Percentiles rank a stretch among this genome's conserved stretches.
Conservation (phyloP, 2,888 invertebrate genomes). For the Rhamnusium bicolor region DNA sequence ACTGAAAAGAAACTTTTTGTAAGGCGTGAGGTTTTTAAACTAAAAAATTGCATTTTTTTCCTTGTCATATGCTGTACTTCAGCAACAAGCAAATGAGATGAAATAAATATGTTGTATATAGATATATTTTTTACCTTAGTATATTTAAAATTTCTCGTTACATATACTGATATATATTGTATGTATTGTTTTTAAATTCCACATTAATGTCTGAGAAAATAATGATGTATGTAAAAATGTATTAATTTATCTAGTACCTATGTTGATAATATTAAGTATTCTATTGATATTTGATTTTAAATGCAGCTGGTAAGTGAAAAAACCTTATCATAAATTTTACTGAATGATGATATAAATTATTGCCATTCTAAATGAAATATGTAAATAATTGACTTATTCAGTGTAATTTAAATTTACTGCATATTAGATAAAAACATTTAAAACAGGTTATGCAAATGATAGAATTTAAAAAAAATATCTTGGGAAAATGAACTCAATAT, state of each 20-base stretch:
- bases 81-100: too few species aligned
- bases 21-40: too few species aligned
- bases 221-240: background rate
- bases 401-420: constrained; percentile 11
- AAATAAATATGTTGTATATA: background rate
- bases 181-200: too few species aligned
- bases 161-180: background rate
- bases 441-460: constrained; percentile 39
- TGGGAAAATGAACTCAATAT: constrained; percentile 50
- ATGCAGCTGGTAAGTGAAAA: background rate
- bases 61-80: too few species aligned
- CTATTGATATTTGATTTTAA: background rate
- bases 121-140: too few species aligned
- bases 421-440: constrained; percentile 21
- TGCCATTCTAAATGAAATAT: constrained; percentile 15
- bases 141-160: background rate
- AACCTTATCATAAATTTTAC: background rate
- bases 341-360: background rate
- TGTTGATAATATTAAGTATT: background rate
- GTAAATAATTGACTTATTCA: constrained; percentile 24
- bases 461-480: constrained; percentile 26
- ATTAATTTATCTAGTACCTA: background rate
- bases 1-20: too few species aligned
- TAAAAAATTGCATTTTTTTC: too few species aligned
- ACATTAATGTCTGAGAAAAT: too few species aligned